Base-by-base conservation (phyloP, 2,113 vertebrate species). In the Phylloscopus trochiloides region DNA sequence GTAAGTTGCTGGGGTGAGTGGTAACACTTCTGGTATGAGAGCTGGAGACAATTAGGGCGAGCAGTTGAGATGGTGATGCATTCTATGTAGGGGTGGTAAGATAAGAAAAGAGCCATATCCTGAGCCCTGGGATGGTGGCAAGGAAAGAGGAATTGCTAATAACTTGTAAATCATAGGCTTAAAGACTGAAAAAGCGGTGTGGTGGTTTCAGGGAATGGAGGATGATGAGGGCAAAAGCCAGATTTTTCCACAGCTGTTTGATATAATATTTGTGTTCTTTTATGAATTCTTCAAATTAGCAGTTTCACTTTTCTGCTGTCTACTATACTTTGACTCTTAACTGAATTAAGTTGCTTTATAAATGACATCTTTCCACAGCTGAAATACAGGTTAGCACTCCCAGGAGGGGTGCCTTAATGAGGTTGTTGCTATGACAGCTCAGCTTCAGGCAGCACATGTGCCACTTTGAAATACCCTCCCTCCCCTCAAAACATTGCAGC, bases 351-450 rank as follows among this genome's bases (percentile, higher is more conserved):
- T 59, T 28, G 9, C 71, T 75, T 97, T 94, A 97, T 95, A 98
- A 97, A 88, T 95, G 89, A 94, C 68, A 93, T 96, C 65, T 94
- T 93, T 96, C 87, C 93, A 96, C 93, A 95, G 58, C 93, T 10
- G 36, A 86, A 96, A 96, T 97, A 85, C 95, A 97, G 94, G 95
- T 96, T 97, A 94, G 65, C 5, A 68, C 54, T 98, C 94, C 87
- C 83, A 58, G 36, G 75, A 96, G 93, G 86, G 65, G 42, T 84
- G 45, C 76, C 91, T 90, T 97, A 97, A 97, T 97, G 97, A 98
- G 86, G 70, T 96, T 97, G 95, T 98, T 97, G 88, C 97, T 93
- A 95, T 97, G 96, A 97, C 96, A 98, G 97, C 92, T 96, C 94
- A 88, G 91, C 71, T 94, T 75, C 86, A 92, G 92, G 73, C 58